These are phyloP conservation scores for Antechinus flavipes DNA, from an alignment of 2,113 vertebrate species.

Conservation along the genomic window DNA sequence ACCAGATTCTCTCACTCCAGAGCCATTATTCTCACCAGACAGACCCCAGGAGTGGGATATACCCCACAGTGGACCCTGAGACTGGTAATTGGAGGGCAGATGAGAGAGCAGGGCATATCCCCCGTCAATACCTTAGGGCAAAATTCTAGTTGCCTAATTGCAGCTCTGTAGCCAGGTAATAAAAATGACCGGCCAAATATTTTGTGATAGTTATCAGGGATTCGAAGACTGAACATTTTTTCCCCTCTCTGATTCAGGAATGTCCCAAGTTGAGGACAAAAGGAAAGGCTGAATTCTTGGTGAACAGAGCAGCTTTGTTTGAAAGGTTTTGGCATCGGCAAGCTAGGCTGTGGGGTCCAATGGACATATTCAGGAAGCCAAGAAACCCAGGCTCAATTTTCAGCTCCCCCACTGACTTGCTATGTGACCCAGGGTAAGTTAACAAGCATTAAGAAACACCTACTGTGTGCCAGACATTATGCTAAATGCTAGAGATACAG, in stretches of 20 bases:
- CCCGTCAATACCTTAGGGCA: background rate
- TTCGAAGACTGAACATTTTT: background rate
- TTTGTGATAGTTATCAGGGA: background rate
- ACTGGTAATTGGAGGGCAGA: background rate
- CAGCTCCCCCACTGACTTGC: background rate
- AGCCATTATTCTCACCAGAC: background rate
- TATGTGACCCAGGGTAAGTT: background rate
- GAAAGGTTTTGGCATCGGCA: background rate
- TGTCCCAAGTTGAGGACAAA: conserved; percentile 61
- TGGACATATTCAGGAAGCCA: background rate
- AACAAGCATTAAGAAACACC: background rate
- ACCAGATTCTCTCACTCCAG: background rate
- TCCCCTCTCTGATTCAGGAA: conserved; percentile 55
- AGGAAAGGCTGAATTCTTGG: conserved; percentile 38
- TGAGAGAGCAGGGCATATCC: background rate
- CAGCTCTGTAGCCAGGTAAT: background rate
- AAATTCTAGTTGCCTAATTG: background rate
- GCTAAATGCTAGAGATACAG: background rate
- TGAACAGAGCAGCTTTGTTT: conserved; percentile 67
- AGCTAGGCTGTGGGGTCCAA: background rate
- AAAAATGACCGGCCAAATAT: background rate
- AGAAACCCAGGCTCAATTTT: conserved; percentile 9
- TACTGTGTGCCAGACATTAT: background rate
- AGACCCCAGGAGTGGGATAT: background rate
- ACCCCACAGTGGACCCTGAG: background rate